A percentile compares a stretch with the other conserved stretches of the same genome.
Evolutionary conservation across 35 echinoderm and acorn worm species (phyloP).

Genomic region (Lytechinus variegatus): DNA sequence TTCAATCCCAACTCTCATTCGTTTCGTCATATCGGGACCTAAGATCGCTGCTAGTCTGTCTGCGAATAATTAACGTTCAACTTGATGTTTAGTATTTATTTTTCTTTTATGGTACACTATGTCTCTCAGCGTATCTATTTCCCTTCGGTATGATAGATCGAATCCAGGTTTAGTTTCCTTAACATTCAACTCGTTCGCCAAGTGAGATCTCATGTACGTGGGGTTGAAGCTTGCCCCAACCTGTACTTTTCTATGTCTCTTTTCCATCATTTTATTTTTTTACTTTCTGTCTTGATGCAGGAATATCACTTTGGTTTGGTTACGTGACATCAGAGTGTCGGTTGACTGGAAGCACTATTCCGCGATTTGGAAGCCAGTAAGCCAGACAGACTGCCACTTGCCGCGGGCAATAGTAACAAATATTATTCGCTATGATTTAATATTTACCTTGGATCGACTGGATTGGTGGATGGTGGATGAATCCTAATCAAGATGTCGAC

Average conservation of each 20-base stretch:
- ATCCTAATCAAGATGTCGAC: not conserved
- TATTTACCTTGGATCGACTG: conserved; percentile 10
- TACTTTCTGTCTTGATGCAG: not conserved
- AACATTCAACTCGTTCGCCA: not conserved
- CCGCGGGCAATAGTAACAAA: conserved; percentile 22
- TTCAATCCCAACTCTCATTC: not conserved
- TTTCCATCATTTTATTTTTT: not conserved
- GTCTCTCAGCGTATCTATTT: not conserved
- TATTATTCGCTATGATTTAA: conserved; percentile 38
- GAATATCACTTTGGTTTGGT: not conserved
- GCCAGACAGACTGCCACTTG: conserved; percentile 3
- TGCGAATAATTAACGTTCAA: not conserved
- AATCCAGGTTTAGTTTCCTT: not conserved
- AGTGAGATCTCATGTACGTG: not conserved
- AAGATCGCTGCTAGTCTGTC: not conserved
- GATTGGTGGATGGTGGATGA: not conserved
- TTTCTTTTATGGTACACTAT: not conserved
- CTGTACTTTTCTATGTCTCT: not conserved
- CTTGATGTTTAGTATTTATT: not conserved
- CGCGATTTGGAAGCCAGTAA: not conserved
- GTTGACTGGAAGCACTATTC: not conserved
- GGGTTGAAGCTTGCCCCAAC: not conserved
- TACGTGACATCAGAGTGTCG: not conserved
- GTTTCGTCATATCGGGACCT: not conserved
- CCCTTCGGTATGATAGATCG: not conserved